phyloP scores from a whole-genome alignment of 2,797 vertebrate genomes.

The Dendrocincla tyrannina region DNA sequence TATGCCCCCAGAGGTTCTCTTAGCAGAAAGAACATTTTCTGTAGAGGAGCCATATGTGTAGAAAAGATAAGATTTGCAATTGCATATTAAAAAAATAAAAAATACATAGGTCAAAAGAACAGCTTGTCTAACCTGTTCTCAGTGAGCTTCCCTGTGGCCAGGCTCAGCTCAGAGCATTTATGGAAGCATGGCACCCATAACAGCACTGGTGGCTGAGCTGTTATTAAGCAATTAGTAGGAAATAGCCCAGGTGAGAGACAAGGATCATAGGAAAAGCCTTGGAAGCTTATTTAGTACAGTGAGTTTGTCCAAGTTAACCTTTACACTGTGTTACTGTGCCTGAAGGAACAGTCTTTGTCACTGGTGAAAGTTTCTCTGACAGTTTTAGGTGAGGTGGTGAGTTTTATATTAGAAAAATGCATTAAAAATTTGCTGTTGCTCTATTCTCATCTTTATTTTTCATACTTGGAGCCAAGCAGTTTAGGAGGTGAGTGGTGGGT shows the following conservation, averaged over 20 bases:
- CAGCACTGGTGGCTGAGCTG: background rate
- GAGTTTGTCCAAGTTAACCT: background rate
- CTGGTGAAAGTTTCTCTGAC: background rate
- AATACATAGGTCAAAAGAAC: background rate
- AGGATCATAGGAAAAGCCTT: background rate
- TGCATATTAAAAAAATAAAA: background rate
- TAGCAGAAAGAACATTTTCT: background rate
- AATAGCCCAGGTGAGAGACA: background rate
- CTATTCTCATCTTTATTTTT: background rate
- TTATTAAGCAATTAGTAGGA: background rate
- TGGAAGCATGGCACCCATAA: background rate
- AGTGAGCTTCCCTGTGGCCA: background rate
- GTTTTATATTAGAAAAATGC: background rate
- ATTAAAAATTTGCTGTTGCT: background rate
- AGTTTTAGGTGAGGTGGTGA: background rate
- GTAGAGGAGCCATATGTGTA: conserved; percentile 6
- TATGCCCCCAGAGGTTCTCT: background rate
- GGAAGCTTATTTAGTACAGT: background rate
- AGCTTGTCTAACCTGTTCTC: background rate
- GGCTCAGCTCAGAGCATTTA: background rate
- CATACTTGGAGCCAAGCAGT: background rate
- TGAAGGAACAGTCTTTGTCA: background rate
- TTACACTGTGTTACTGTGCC: background rate
- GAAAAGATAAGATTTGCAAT: conserved; percentile 47
- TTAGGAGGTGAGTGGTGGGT: background rate